Base-by-base conservation (phyloP, 64 coral and sea anemone genomes). In the Actinia equina region DNA sequence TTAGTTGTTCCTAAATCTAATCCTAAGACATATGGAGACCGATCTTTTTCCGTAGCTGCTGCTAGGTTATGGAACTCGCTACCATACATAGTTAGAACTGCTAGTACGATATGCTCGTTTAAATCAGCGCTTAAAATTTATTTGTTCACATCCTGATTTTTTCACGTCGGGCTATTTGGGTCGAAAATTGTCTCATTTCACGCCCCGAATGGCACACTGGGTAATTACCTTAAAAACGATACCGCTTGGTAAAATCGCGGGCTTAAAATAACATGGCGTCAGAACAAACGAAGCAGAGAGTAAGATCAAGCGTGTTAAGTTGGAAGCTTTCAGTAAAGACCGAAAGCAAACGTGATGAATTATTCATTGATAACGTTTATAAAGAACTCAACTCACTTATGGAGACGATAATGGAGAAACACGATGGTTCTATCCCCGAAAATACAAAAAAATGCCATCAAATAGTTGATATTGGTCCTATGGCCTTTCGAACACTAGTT, bases 261-360 rank as follows among this genome's bases (percentile, higher is more conserved):
- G 76, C 76, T 79, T 7, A 79, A 16, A 79, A 79, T 44, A 79
- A 79, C 43, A 79, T 79, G 76, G 76, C 76, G 76, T 79, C 43
- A 41, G 44, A 79, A 43, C 7, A 43, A 43, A 2, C 44, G 5
- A 79, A 79, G 11, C 76, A 79, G 11, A 79, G 76, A 45, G 76
- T 79, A 12, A 13, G 76, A 79, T 79, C 76, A 79, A 79, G 76
- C 37, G 6, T 79, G 30, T 18, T 79, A 79, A 10, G 2, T 45
- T 44, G 76, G 76, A 79, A 79, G 76, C 37, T 79, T 41, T 79
- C 76, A 41, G 6, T 79, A 78, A 79, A 79, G 5, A 79, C 76
- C 11, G 30, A 79, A 43, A 45, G 27, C 12, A 79, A 79, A 43
- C 27, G 43, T 19, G 76, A 79, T 43, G 76, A 79, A 79, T 41